Evolutionary conservation across 2,888 invertebrate genomes (phyloP).

Genomic region (Timema cristinae): DNA sequence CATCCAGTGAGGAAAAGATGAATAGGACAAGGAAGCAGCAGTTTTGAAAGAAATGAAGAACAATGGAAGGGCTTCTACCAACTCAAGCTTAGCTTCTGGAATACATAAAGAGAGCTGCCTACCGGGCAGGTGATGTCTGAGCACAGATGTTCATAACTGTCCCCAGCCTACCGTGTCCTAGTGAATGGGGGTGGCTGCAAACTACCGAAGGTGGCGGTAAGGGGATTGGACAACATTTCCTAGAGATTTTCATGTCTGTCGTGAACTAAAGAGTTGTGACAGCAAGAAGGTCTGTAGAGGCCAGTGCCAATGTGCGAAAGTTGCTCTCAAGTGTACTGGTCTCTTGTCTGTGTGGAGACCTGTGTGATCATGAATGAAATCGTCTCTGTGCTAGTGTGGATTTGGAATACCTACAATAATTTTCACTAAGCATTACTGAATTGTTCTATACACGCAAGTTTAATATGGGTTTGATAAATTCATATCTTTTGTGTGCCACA

Average conservation of each 20-base stretch:
- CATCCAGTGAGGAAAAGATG: background rate
- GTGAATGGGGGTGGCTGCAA: background rate
- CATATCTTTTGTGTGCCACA: too few species aligned
- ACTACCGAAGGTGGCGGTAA: background rate
- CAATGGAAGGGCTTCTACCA: slow-evolving; percentile 3
- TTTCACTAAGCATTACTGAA: too few species aligned
- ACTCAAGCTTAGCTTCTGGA: slow-evolving; percentile 1
- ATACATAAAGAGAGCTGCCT: background rate
- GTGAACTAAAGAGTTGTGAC: background rate
- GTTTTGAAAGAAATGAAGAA: background rate
- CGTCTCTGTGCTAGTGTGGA: background rate
- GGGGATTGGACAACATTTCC: background rate
- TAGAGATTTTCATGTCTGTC: background rate
- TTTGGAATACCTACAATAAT: too few species aligned
- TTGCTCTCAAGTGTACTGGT: background rate
- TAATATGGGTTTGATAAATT: too few species aligned
- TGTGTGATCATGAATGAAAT: background rate
- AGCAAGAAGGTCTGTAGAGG: background rate
- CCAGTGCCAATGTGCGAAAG: background rate
- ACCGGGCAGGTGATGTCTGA: background rate
- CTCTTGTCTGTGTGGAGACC: background rate
- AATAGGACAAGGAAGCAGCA: background rate
- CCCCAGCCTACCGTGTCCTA: background rate
- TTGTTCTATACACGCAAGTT: too few species aligned
- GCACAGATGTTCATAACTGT: background rate